These are phyloP conservation scores for Andricus grossulariae DNA, from an alignment of 1,140 invertebrate genomes.

Conservation along the genomic window DNA sequence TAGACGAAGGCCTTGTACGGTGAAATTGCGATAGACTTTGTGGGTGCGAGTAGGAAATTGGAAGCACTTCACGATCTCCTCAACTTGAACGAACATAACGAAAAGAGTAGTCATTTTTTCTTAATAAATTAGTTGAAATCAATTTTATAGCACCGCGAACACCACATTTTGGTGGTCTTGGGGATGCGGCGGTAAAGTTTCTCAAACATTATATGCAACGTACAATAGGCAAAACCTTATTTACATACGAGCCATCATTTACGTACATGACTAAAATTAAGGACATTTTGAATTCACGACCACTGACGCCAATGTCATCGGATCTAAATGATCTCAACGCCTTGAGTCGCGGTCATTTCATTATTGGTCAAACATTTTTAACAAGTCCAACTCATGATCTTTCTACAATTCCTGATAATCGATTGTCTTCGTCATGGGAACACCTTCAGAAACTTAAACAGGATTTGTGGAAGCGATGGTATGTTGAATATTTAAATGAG, in stretches of 20 bases:
- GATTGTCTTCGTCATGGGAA: neutral
- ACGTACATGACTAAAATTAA: too few relatives aligned
- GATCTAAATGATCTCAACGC: conserved; percentile 14
- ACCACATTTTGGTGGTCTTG: too few relatives aligned
- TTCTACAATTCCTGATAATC: neutral
- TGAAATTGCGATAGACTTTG: conserved; percentile 37
- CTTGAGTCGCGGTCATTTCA: conserved; percentile 24
- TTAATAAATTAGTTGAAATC: too few relatives aligned
- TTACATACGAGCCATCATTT: too few relatives aligned
- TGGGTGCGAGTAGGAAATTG: too few relatives aligned
- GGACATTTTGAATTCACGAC: too few relatives aligned
- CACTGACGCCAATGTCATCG: too few relatives aligned
- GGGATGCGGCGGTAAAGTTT: too few relatives aligned
- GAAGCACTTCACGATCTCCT: too few relatives aligned
- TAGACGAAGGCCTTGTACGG: conserved; percentile 45
- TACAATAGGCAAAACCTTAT: too few relatives aligned
- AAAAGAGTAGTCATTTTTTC: neutral
- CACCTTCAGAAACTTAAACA: neutral
- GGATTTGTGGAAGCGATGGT: neutral
- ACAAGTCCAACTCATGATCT: neutral
- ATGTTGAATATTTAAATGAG: neutral
- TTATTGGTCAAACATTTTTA: conserved; percentile 6
- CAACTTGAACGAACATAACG: neutral
- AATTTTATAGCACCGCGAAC: too few relatives aligned
- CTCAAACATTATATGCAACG: too few relatives aligned